phyloP scores from a whole-genome alignment of 2,888 invertebrate genomes.

The Tolmerus cingulatus region DNA sequence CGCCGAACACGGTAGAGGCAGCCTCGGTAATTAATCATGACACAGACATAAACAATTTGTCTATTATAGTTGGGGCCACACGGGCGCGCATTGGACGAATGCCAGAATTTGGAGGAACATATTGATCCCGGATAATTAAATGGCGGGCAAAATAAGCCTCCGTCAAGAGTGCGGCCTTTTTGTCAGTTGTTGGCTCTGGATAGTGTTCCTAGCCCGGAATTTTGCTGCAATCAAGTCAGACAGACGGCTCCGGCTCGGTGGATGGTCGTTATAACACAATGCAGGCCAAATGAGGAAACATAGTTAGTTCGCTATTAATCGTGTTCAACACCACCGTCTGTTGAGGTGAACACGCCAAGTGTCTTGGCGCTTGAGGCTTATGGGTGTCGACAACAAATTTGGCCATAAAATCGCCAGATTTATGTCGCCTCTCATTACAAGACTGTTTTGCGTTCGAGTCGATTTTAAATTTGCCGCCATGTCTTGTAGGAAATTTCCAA shows the following conservation, averaged over 20 bases:
- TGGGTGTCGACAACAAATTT: background rate
- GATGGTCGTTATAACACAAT: background rate
- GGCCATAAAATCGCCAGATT: background rate
- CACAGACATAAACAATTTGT: background rate
- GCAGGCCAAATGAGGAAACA: background rate
- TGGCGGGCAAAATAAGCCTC: background rate
- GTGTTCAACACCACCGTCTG: background rate
- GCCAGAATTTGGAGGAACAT: background rate
- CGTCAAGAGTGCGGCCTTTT: background rate
- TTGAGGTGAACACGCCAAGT: background rate
- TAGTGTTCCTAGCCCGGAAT: background rate
- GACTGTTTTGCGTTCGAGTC: background rate
- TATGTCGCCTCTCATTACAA: background rate
- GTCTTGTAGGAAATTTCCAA: background rate
- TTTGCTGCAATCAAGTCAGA: background rate
- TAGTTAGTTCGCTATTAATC: background rate
- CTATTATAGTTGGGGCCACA: background rate
- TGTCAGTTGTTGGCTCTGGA: background rate
- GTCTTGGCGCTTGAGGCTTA: too few species aligned
- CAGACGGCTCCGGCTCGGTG: background rate
- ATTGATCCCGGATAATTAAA: background rate
- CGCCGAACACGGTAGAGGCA: background rate
- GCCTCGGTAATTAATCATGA: background rate
- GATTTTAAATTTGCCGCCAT: background rate
- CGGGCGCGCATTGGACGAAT: background rate